Percentiles rank a stretch among this genome's conserved stretches.
These are phyloP conservation scores for Microplitis deprimator DNA, from an alignment of 2,888 invertebrate species.

Conservation along the genomic window DNA sequence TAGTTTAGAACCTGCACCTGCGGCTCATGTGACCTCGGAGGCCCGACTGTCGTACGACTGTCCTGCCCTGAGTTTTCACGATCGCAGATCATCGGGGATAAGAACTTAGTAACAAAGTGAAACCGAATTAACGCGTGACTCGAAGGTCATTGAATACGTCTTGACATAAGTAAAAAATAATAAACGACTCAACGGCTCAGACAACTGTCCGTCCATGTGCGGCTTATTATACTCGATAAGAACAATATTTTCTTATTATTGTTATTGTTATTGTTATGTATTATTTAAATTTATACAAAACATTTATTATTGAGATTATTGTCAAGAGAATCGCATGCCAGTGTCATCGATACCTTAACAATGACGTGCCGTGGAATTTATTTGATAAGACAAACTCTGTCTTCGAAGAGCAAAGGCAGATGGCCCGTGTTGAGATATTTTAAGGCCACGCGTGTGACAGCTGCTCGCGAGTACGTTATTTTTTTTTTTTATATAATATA, in stretches of 20 bases:
- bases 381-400: conserved; percentile 1
- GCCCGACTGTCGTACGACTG: too few relatives aligned
- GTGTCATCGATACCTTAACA: neutral
- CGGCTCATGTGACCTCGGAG: too few relatives aligned
- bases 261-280: too few relatives aligned
- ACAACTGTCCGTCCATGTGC: neutral
- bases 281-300: neutral
- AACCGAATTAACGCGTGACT: too few relatives aligned
- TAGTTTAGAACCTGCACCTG: too few relatives aligned
- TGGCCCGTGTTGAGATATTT: neutral
- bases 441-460: conserved; percentile 34
- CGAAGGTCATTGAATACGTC: too few relatives aligned
- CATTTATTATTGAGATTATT: neutral
- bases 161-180: too few relatives aligned
- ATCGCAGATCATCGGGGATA: too few relatives aligned
- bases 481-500: neutral
- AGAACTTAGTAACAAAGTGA: too few relatives aligned
- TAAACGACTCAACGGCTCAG: too few relatives aligned
- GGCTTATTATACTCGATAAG: neutral
- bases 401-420: conserved; percentile 17
- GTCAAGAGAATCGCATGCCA: neutral
- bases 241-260: too few relatives aligned
- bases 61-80: too few relatives aligned
- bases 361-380: conserved; percentile 1
- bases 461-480: conserved; percentile 22